phyloP scores from a whole-genome alignment of 2,113 vertebrate species.

The Paramisgurnus dabryanus region DNA sequence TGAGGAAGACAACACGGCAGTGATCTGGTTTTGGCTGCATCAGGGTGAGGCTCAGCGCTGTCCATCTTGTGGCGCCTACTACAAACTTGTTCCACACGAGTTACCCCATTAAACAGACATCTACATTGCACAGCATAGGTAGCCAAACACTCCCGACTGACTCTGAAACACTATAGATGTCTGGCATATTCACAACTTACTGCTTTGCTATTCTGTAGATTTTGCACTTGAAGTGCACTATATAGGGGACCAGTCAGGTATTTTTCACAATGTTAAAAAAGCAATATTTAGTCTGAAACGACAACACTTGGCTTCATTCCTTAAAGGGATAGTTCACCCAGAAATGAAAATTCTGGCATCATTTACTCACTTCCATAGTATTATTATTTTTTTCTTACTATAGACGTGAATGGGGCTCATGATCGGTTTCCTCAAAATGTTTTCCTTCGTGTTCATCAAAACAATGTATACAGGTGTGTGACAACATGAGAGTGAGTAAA shows the following conservation, averaged over 20 bases:
- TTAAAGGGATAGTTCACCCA: too few relatives aligned
- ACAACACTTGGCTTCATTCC: background rate
- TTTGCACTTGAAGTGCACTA: background rate
- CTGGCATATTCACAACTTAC: background rate
- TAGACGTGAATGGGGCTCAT: too few relatives aligned
- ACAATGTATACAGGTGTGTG: too few relatives aligned
- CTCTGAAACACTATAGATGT: background rate
- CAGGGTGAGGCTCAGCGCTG: constrained; percentile 83
- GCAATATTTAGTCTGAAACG: background rate
- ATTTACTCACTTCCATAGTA: too few relatives aligned
- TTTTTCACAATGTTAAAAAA: background rate
- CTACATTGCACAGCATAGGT: background rate
- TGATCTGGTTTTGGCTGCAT: constrained; percentile 88
- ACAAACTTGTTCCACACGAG: constrained; percentile 80
- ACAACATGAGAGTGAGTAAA: too few relatives aligned
- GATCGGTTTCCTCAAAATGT: too few relatives aligned
- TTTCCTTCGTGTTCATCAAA: too few relatives aligned
- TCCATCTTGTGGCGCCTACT: constrained; percentile 82
- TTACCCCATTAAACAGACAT: constrained; percentile 65
- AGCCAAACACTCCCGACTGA: background rate
- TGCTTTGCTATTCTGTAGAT: background rate
- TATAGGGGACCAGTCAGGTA: background rate
- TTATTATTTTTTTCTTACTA: too few relatives aligned
- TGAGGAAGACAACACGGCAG: constrained; percentile 84
- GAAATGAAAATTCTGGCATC: too few relatives aligned